These are phyloP conservation scores for Cryptocephalus primarius DNA, from an alignment of 2,888 invertebrate species.

Conservation along the genomic window DNA sequence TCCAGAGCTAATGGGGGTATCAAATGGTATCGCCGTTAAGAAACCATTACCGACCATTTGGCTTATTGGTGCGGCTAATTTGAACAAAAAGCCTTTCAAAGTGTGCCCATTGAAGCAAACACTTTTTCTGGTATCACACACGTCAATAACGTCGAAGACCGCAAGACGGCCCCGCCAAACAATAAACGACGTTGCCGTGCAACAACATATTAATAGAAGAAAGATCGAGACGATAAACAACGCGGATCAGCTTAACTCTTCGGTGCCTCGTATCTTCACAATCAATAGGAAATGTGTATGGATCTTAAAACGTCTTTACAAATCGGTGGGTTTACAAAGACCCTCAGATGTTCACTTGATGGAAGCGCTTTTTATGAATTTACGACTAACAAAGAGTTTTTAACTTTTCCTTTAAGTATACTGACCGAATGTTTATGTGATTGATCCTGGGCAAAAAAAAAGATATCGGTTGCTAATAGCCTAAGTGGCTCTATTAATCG, in stretches of 20 bases:
- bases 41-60: constrained; percentile 18
- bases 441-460: background rate
- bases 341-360: constrained; percentile 17
- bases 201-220: constrained; percentile 23
- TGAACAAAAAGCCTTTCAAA: constrained; percentile 20
- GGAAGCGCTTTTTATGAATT: constrained; percentile 7
- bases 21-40: constrained; percentile 11
- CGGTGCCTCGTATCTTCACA: constrained; percentile 14
- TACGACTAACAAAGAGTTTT: background rate
- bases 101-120: constrained; percentile 16
- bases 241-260: constrained; percentile 18
- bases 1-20: background rate
- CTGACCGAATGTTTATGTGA: background rate
- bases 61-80: constrained; percentile 21
- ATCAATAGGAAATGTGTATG: constrained; percentile 19
- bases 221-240: constrained; percentile 22
- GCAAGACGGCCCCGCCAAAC: constrained; percentile 15
- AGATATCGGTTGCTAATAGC: background rate
- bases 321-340: constrained; percentile 30
- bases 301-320: constrained; percentile 34
- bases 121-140: constrained; percentile 14
- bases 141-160: constrained; percentile 10
- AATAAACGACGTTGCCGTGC: constrained; percentile 21
- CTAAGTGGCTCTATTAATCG: no score
- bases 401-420: no score